phyloP scores from a whole-genome alignment of 2,113 vertebrate species.

The Nycticebus coucang region DNA sequence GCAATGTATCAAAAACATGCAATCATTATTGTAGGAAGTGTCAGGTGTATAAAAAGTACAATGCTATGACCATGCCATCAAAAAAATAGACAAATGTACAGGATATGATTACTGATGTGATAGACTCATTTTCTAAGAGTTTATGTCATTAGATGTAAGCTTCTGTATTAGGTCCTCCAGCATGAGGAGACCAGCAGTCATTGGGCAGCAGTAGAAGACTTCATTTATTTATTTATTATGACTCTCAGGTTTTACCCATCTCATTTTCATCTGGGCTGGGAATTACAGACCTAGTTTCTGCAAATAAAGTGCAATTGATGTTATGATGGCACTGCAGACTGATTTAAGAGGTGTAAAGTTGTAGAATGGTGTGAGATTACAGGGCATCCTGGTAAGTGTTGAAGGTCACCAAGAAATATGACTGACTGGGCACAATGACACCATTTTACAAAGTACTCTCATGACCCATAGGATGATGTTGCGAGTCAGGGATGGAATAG shows the following conservation, averaged over 20 bases:
- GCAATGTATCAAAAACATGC: background rate
- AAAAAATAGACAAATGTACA: background rate
- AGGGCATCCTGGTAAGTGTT: background rate
- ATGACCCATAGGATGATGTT: too few species aligned
- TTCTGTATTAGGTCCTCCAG: background rate
- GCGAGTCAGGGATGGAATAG: background rate
- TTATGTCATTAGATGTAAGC: background rate
- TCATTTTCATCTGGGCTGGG: background rate
- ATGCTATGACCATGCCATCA: background rate
- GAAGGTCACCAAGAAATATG: background rate
- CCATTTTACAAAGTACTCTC: background rate
- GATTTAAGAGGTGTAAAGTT: background rate
- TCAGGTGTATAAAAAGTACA: background rate
- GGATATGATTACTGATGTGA: background rate
- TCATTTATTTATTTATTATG: background rate
- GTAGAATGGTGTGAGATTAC: background rate
- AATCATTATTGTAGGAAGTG: background rate
- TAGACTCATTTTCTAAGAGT: background rate
- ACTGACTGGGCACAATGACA: accelerated
- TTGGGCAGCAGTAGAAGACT: background rate
- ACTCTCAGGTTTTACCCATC: background rate
- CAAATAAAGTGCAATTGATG: background rate
- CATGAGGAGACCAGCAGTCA: accelerated
- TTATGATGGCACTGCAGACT: background rate
- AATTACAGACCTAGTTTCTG: background rate